Base-by-base conservation (phyloP, 2,888 invertebrate species). In the Patella depressa region DNA sequence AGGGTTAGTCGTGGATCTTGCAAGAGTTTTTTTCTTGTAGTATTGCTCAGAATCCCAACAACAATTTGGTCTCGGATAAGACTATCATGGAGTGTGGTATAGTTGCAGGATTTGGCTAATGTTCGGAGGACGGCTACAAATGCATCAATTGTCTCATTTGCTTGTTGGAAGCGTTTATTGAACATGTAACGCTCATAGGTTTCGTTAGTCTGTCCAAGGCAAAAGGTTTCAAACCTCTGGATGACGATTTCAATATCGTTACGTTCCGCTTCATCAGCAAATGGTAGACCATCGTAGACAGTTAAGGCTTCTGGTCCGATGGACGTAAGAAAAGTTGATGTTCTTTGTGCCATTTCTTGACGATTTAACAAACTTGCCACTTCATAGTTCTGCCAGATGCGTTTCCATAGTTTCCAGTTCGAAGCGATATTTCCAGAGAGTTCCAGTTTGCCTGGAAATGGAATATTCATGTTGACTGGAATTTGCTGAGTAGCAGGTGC, bases 221-320 rank as follows among this genome's bases (percentile, higher is more conserved):
- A 78, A 55, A 75, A 78, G 45, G 53, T 29, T 65, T 78, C 72
- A 53, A 78, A 72, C 55, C 69, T 77, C 34, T 77, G n/a, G 11
- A 77, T 77, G 17, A 74, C 54, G 7, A 45, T 24, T 15, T 54
- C 29, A 17, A 78, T 45, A 54, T 74, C 24, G 12, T 57, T 53
- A 59, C 29, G 24, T 9, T 69, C 72, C 53, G 29, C 71, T 45
- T 34, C 24, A 45, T 34, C 34, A 1, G 55, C 69, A 29, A 74
- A 73, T 24, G 59, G n/a, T n/a, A n/a, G n/a, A n/a, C n/a, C n/a
- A n/a, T n/a, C n/a, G 59, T 15, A 76, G 3, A 76, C 53, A 12
- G 55, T 72, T 19, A 29, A 11, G 1, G 69, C 76, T 17, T 76
- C 72, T n/a, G 34, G 14, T 53, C 73, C 69, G 7, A 76, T 5